Conservation (phyloP, 2,113 vertebrate genomes). For the Coptodon bakossiorum region DNA sequence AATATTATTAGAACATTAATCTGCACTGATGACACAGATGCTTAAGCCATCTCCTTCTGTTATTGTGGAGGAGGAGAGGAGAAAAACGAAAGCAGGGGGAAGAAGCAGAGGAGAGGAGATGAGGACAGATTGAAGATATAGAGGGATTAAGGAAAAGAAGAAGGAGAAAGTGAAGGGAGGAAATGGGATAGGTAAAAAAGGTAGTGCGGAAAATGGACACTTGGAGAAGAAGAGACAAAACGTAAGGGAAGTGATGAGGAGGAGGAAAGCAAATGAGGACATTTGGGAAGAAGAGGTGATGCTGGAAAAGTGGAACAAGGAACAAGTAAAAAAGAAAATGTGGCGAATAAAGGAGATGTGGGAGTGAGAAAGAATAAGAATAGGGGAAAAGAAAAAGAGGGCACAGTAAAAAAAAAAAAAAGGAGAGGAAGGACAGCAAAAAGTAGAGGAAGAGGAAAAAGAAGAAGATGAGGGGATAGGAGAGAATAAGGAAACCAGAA, state of each 20-base stretch:
- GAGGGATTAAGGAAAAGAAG: not conserved
- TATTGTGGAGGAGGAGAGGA: not conserved
- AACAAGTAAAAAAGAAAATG: not conserved
- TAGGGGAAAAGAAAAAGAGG: not conserved
- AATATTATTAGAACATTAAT: constrained; percentile 68
- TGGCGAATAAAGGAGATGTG: not conserved
- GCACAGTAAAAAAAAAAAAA: not conserved
- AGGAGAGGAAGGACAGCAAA: not conserved
- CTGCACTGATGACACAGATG: constrained; percentile 58
- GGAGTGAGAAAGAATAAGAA: not conserved
- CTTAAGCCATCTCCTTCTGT: constrained; percentile 49
- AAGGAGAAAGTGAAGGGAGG: not conserved
- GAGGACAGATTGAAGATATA: not conserved
- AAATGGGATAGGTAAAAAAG: not conserved
- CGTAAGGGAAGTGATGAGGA: not conserved
- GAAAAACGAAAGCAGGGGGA: not conserved
- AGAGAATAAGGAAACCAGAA: not conserved
- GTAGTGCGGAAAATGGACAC: not conserved
- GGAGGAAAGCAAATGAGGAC: not conserved
- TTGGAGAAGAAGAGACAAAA: not conserved
- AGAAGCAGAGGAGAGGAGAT: not conserved
- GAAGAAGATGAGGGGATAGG: not conserved
- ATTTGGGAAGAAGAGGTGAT: not conserved
- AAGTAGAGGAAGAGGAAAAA: not conserved
- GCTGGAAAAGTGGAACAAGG: not conserved